Conservation (phyloP, 2,888 invertebrate genomes). For the Synergus itoensis region DNA sequence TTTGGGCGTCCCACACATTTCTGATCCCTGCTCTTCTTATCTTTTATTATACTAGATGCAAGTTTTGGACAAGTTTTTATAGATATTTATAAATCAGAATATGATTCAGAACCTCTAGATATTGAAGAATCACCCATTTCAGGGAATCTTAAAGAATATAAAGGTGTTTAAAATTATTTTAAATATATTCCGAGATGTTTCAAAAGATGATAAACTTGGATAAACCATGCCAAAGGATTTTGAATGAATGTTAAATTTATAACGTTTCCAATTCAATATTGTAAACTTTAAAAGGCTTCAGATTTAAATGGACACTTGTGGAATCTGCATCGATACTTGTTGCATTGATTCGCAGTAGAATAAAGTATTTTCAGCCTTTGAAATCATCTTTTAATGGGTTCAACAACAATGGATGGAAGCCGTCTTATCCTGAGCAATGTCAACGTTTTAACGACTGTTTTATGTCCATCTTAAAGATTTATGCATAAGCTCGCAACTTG, state of each 20-base stretch:
- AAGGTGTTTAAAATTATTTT: no score
- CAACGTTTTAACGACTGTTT: slow-evolving; percentile 24
- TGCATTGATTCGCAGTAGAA: background rate
- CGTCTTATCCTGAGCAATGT: slow-evolving; percentile 1
- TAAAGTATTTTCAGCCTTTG: background rate
- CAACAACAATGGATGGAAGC: slow-evolving; percentile 27
- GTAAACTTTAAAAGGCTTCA: no score
- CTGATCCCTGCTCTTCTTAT: background rate
- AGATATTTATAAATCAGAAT: background rate
- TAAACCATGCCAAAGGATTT: no score
- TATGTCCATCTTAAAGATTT: slow-evolving; percentile 10
- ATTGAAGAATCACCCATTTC: background rate
- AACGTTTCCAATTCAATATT: no score
- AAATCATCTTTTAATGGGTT: slow-evolving; percentile 34
- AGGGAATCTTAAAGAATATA: no score
- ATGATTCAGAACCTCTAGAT: background rate
- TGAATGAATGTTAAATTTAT: no score
- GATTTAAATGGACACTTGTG: no score
- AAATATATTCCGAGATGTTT: no score
- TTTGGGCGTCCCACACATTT: background rate
- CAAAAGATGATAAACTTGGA: no score
- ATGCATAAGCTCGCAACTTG: slow-evolving; percentile 9
- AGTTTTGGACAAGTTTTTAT: background rate
- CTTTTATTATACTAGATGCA: background rate
- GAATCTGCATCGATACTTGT: no score